Conservation (phyloP, 1,140 invertebrate species). For the Ladona fulva region DNA sequence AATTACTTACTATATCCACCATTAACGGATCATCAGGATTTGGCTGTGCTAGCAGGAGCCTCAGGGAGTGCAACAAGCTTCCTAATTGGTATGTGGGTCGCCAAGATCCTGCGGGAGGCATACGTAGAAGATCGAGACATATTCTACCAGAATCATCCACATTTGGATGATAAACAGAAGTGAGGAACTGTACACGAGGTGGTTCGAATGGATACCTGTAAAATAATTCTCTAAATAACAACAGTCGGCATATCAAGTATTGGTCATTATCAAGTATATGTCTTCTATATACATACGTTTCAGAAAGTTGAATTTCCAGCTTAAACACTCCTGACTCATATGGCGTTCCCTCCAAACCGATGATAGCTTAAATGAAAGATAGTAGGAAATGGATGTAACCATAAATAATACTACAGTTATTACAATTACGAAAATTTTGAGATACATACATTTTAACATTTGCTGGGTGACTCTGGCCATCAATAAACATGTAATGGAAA, state of each 20-base stretch:
- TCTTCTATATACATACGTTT: constrained; percentile 37
- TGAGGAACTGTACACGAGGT: constrained; percentile 65
- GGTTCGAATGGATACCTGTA: constrained; percentile 72
- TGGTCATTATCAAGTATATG: no score
- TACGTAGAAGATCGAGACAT: constrained; percentile 75
- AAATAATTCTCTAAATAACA: not conserved
- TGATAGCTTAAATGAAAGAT: constrained; percentile 35
- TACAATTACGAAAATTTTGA: no score
- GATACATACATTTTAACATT: no score
- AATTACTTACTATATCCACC: constrained; percentile 56
- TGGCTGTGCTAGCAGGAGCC: constrained; percentile 60
- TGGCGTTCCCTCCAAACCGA: constrained; percentile 54
- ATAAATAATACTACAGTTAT: constrained; percentile 14
- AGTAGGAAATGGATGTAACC: not conserved
- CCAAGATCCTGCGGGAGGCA: constrained; percentile 70
- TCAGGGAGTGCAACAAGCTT: constrained; percentile 61
- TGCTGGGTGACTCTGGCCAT: no score
- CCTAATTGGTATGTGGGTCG: constrained; percentile 63
- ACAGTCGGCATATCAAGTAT: no score
- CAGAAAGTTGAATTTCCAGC: constrained; percentile 59
- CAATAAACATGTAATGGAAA: no score
- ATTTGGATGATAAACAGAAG: constrained; percentile 83
- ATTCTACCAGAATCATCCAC: constrained; percentile 75
- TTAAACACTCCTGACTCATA: constrained; percentile 69
- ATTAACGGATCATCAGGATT: constrained; percentile 80